phyloP scores from a whole-genome alignment of 2,888 invertebrate genomes.

The Galerucella pusilla region DNA sequence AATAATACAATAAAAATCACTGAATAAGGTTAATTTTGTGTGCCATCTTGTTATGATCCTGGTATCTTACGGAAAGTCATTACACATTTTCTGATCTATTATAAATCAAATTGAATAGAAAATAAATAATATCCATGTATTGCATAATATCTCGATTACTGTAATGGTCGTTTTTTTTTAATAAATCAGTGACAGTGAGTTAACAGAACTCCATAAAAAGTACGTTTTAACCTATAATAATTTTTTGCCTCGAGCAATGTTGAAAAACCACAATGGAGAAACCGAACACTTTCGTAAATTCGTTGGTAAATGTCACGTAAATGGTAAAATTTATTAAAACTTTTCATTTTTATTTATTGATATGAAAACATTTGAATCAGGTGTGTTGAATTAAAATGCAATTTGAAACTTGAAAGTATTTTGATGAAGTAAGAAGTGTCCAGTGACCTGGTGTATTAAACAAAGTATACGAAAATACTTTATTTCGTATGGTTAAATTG shows the following conservation, averaged over 20 bases:
- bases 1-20: too few relatives aligned
- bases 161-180: not conserved
- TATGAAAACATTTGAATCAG: too few relatives aligned
- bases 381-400: too few relatives aligned
- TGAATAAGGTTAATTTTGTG: not conserved
- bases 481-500: too few relatives aligned
- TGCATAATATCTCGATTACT: not conserved
- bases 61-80: too few relatives aligned
- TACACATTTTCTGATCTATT: not conserved
- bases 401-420: not conserved
- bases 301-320: constrained; percentile 11
- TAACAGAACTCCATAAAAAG: constrained; percentile 8
- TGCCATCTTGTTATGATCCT: too few relatives aligned
- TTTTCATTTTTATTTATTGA: too few relatives aligned
- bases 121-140: not conserved
- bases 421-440: not conserved
- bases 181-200: constrained; percentile 12
- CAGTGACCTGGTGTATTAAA: too few relatives aligned
- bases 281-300: not conserved
- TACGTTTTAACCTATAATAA: constrained; percentile 2
- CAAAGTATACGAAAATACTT: too few relatives aligned
- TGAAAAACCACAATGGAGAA: not conserved
- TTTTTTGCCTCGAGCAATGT: not conserved
- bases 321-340: not conserved
- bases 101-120: not conserved